Percentiles rank a stretch among this genome's conserved stretches.
These are phyloP conservation scores for Nixonia krombeini DNA, from an alignment of 1,140 invertebrate genomes.

Conservation along the genomic window DNA sequence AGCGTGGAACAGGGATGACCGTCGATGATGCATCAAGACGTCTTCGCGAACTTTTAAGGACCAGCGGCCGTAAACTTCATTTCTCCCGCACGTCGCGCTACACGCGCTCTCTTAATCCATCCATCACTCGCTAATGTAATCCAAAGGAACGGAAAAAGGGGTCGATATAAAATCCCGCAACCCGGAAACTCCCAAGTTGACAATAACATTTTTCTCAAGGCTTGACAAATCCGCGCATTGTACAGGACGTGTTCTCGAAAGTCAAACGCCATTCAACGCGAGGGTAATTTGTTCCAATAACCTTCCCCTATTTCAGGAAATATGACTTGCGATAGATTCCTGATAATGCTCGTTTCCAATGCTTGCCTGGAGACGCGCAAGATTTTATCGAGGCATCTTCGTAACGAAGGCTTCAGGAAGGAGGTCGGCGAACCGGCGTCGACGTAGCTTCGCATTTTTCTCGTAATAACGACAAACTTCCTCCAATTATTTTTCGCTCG, in stretches of 20 bases:
- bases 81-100: too few relatives aligned
- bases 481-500: constrained; percentile 68
- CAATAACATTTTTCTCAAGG: neutral
- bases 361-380: constrained; percentile 17
- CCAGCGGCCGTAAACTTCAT: too few relatives aligned
- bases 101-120: too few relatives aligned
- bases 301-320: constrained; percentile 8
- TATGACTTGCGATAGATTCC: constrained; percentile 17
- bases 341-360: constrained; percentile 8
- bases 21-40: too few relatives aligned
- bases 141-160: neutral
- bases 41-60: too few relatives aligned
- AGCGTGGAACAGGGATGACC: too few relatives aligned
- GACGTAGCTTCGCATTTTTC: constrained; percentile 40
- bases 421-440: constrained; percentile 25
- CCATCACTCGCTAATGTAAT: too few relatives aligned
- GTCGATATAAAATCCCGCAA: constrained; percentile 27
- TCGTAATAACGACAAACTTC: constrained; percentile 62
- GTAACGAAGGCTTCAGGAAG: constrained; percentile 53
- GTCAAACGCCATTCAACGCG: constrained; percentile 7
- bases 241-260: neutral
- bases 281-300: constrained; percentile 30
- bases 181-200: too few relatives aligned
- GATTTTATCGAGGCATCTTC: constrained; percentile 32
- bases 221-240: constrained; percentile 4